Base-by-base conservation (phyloP, 2,113 vertebrate genomes). In the Anolis carolinensis region DNA sequence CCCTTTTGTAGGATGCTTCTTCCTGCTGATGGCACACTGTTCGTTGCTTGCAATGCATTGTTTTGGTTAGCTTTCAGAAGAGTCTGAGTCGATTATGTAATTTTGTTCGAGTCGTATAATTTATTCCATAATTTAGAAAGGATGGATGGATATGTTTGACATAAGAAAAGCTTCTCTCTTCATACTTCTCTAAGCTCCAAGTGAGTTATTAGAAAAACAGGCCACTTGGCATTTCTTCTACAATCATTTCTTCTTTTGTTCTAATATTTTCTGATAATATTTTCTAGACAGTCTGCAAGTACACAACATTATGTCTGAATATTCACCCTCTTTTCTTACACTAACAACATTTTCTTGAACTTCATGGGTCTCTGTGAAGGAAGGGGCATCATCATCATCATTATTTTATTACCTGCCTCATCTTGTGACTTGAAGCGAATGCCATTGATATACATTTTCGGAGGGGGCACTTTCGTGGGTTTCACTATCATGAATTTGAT, bases 31-130 rank as follows among this genome's bases (percentile, higher is more conserved):
- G 44, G 87, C 78, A 86, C 87, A 44, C 92, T 83, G 81, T 92
- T 91, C 86, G 92, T 93, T 55, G 52, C 94, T 94, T 83, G 73
- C 90, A 88, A 83, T 91, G 90, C 91, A 87, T 82, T 92, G 90
- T 93, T 96, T 95, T 92, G 91, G 91, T 93, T 93, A 93, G 87
- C 83, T 93, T 94, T 90, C 88, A 87, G 91, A 93, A 86, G 92
- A 94, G 94, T 93, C 93, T 94, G 91, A 93, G 87, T 89, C 95
- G 93, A 95, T 96, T 94, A 96, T 95, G 83, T 93, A 93, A 96
- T 95, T 93, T 93, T 90, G 93, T 91, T 91, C 52, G 88, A 79
- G 87, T 89, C 89, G 75, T 89, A 18, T 71, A 92, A 78, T 87
- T 78, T 92, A 93, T 93, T 96, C 93, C 89, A 65, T 89, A 92